Conservation (phyloP, 2,113 vertebrate genomes). For the Colossoma macropomum region DNA sequence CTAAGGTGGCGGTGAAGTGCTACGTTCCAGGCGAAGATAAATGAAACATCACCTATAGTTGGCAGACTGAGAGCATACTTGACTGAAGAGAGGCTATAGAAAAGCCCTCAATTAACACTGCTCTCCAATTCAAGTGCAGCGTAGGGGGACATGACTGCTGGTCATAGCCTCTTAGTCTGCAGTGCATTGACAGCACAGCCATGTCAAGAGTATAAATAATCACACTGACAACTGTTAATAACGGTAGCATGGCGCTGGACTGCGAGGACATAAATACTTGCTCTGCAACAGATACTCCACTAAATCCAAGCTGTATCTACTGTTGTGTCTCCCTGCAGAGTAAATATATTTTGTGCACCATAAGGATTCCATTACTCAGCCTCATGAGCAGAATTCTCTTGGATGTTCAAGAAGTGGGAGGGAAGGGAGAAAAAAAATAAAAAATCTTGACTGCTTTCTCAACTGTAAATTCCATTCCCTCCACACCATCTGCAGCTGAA, state of each 20-base stretch:
- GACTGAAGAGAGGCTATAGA: slow-evolving; percentile 51
- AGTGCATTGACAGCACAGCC: not conserved
- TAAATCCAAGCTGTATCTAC: not conserved
- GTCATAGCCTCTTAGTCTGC: not conserved
- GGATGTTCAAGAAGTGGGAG: slow-evolving; percentile 1
- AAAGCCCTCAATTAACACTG: slow-evolving; percentile 78
- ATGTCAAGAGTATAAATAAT: slow-evolving; percentile 32
- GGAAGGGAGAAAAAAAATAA: not conserved
- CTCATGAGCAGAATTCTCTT: slow-evolving; percentile 20
- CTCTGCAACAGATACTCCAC: not conserved
- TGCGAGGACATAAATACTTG: slow-evolving; percentile 9
- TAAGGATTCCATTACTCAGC: slow-evolving; percentile 39
- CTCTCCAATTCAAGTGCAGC: slow-evolving; percentile 72
- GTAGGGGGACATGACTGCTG: slow-evolving; percentile 59
- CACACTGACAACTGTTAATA: slow-evolving; percentile 1
- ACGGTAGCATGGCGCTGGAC: not conserved
- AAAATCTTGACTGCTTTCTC: slow-evolving; percentile 11
- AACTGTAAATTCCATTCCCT: slow-evolving; percentile 20
- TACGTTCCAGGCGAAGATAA: slow-evolving; percentile 48
- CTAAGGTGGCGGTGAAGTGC: not conserved
- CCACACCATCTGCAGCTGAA: not conserved
- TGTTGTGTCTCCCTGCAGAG: slow-evolving; percentile 24
- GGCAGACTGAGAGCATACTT: slow-evolving; percentile 56
- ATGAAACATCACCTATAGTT: slow-evolving; percentile 59
- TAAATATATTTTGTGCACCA: slow-evolving; percentile 4